Evolutionary conservation across 2,888 invertebrate genomes (phyloP).

Genomic region (Drosophila suboccidentalis): DNA sequence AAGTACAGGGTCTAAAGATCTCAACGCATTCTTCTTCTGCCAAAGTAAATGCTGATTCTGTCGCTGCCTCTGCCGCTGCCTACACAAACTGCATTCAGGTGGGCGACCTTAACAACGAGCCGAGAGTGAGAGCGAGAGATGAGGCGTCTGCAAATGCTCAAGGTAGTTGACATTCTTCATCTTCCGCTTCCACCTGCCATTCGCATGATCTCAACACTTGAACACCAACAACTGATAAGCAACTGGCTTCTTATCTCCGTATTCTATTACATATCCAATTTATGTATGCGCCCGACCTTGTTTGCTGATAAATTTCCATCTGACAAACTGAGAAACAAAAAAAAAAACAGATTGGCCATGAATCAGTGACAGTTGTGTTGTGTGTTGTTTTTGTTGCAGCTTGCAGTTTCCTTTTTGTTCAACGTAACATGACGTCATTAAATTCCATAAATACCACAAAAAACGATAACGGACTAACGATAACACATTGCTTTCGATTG

Average conservation of each 20-base stretch:
- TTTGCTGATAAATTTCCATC: slow-evolving; percentile 34
- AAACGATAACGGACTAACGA: slow-evolving; percentile 64
- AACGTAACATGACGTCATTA: slow-evolving; percentile 65
- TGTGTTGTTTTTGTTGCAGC: neutral
- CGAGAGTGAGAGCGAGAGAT: slow-evolving; percentile 51
- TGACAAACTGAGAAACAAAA: neutral
- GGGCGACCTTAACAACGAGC: slow-evolving; percentile 68
- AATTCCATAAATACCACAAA: slow-evolving; percentile 69
- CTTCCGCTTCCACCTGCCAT: slow-evolving; percentile 18
- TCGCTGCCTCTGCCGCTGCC: slow-evolving; percentile 11
- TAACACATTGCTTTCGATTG: slow-evolving; percentile 29
- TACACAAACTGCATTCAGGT: slow-evolving; percentile 80
- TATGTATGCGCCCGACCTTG: slow-evolving; percentile 40
- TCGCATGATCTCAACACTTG: slow-evolving; percentile 52
- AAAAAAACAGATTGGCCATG: slow-evolving; percentile 11
- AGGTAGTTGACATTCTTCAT: slow-evolving; percentile 74
- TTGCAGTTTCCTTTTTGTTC: slow-evolving; percentile 26
- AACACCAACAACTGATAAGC: slow-evolving; percentile 37
- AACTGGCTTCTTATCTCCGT: neutral
- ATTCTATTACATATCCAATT: slow-evolving; percentile 23
- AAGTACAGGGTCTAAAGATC: neutral
- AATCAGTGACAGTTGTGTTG: slow-evolving; percentile 12
- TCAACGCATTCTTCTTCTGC: slow-evolving; percentile 8
- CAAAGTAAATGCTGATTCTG: slow-evolving; percentile 13
- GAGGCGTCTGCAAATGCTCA: slow-evolving; percentile 68